These are phyloP conservation scores for Pteropus alecto DNA, from an alignment of 2,113 vertebrate species.

Conservation along the genomic window DNA sequence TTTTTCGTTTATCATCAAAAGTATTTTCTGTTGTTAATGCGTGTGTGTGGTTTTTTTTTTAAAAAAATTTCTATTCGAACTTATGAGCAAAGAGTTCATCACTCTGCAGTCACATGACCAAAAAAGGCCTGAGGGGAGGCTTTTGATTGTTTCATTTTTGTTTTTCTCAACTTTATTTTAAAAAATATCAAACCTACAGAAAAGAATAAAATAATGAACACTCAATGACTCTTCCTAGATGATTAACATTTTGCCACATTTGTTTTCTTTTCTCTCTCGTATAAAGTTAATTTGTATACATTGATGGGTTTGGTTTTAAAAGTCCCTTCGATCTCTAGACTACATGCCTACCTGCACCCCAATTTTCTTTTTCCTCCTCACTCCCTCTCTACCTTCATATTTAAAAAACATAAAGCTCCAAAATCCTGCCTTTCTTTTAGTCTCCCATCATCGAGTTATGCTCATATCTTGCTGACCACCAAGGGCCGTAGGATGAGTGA, in stretches of 20 bases:
- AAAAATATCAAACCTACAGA: background rate
- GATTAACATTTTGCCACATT: background rate
- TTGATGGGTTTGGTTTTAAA: background rate
- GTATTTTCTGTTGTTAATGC: slow-evolving; percentile 8
- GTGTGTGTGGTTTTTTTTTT: background rate
- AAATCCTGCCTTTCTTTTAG: background rate
- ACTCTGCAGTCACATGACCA: background rate
- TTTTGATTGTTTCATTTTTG: background rate
- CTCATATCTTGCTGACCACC: background rate
- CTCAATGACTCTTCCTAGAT: background rate
- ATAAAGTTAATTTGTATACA: background rate
- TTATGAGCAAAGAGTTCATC: background rate
- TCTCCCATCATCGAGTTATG: background rate
- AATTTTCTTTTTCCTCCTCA: background rate
- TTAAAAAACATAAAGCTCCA: background rate
- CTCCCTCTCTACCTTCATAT: background rate
- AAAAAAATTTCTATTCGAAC: background rate
- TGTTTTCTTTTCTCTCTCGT: background rate
- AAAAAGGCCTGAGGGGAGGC: background rate
- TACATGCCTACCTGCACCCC: background rate
- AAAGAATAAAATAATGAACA: background rate
- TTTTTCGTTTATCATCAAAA: background rate
- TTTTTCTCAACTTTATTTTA: background rate
- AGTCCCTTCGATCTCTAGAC: background rate
- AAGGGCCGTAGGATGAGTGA: background rate